phyloP scores from a whole-genome alignment of 2,888 invertebrate species.

The Magallana nippona region DNA sequence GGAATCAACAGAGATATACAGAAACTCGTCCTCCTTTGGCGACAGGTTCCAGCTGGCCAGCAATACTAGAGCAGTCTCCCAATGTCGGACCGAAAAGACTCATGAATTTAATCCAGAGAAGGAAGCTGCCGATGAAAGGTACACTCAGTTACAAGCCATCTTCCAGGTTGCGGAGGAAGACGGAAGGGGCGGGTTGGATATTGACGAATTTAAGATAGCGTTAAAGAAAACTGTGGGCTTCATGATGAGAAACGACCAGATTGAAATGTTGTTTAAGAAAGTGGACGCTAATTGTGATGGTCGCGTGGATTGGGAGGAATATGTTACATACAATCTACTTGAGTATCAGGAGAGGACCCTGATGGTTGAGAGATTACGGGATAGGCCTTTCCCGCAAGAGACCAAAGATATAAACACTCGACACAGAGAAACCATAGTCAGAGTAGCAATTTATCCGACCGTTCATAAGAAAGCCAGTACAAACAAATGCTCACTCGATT shows the following conservation, averaged over 20 bases:
- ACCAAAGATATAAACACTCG: constrained; percentile 83
- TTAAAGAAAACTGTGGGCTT: constrained; percentile 68
- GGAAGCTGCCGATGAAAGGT: constrained; percentile 45
- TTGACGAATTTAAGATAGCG: constrained; percentile 73
- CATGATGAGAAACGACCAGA: constrained; percentile 68
- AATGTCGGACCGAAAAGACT: constrained; percentile 30
- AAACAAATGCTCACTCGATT: constrained; percentile 77
- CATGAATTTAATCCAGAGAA: constrained; percentile 48
- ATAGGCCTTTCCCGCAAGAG: constrained; percentile 68
- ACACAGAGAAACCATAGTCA: constrained; percentile 86
- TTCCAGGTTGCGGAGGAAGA: constrained; percentile 69
- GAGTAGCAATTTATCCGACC: constrained; percentile 67
- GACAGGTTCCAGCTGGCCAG: not conserved
- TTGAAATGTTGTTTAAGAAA: constrained; percentile 75
- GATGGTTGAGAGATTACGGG: constrained; percentile 70
- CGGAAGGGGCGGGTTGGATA: constrained; percentile 65
- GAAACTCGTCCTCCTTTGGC: not conserved
- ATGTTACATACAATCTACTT: constrained; percentile 87
- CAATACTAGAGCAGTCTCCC: not conserved
- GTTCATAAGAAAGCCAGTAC: constrained; percentile 55
- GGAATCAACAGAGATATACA: not conserved
- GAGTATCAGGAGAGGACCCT: constrained; percentile 82
- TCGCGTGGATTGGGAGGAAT: constrained; percentile 87
- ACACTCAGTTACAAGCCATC: constrained; percentile 59
- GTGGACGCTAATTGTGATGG: constrained; percentile 82